These are phyloP conservation scores for Hephaestus fuliginosus DNA, from an alignment of 2,797 vertebrate species.

Conservation along the genomic window DNA sequence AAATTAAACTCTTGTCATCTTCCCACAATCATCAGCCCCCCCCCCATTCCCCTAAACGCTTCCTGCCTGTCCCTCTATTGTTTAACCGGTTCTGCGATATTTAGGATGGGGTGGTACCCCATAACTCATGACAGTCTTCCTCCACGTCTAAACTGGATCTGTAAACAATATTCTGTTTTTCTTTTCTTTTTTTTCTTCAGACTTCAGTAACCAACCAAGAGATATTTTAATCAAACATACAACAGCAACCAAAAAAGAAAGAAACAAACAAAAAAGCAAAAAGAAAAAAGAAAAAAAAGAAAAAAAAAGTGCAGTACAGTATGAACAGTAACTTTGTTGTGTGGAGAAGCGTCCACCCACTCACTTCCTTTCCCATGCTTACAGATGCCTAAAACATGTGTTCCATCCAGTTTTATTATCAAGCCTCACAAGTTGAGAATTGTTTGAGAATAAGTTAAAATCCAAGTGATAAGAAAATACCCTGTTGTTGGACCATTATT, in stretches of 20 bases:
- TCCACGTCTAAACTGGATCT: neutral
- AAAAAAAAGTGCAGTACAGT: too few species aligned
- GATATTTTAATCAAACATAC: too few species aligned
- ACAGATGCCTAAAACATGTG: neutral
- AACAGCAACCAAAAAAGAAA: too few species aligned
- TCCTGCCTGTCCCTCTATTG: constrained; percentile 44
- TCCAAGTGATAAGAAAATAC: neutral
- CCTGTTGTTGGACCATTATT: too few species aligned
- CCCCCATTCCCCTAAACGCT: constrained; percentile 23
- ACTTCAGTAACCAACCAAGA: too few species aligned
- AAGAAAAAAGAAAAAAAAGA: too few species aligned
- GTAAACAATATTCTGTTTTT: neutral
- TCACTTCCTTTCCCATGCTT: neutral
- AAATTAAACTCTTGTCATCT: neutral
- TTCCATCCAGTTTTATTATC: neutral
- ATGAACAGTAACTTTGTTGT: neutral
- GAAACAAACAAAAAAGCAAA: too few species aligned
- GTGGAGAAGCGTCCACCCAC: neutral
- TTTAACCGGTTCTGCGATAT: constrained; percentile 18
- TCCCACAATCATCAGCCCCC: neutral
- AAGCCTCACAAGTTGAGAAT: neutral
- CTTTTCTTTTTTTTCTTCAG: too few species aligned
- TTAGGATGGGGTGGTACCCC: constrained; percentile 33
- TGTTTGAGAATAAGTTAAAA: neutral
- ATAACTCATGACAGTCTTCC: neutral